A percentile compares a stretch with the other conserved stretches of the same genome.
Conservation (phyloP, 2,888 invertebrate species). For the Orthonychiurus folsomi region DNA sequence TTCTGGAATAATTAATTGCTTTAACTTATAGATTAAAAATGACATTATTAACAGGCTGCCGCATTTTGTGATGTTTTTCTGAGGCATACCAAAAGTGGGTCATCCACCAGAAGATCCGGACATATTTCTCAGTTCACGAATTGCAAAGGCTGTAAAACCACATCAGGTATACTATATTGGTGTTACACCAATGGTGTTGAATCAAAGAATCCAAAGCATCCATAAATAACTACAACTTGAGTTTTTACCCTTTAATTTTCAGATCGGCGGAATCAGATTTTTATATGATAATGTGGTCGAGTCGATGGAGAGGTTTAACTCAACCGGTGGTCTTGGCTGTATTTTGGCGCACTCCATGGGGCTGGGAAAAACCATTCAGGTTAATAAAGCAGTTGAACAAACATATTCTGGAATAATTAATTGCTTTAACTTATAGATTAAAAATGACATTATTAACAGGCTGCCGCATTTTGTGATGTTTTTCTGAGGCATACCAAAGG, state of each 20-base stretch:
- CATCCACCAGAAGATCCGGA: constrained; percentile 84
- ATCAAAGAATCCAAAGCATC: not conserved
- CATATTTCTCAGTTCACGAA: constrained; percentile 79
- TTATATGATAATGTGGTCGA: constrained; percentile 95
- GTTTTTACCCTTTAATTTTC: constrained; percentile 42
- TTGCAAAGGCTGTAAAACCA: constrained; percentile 83
- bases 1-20: not conserved
- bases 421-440: not conserved
- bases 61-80: constrained; percentile 94
- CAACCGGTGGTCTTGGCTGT: constrained; percentile 85
- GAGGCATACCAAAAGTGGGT: constrained; percentile 87
- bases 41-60: constrained; percentile 58
- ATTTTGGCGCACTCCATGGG: constrained; percentile 99
- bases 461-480: constrained; percentile 92
- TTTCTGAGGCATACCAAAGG: constrained; percentile 83
- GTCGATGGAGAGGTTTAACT: constrained; percentile 76
- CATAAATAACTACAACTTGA: not conserved
- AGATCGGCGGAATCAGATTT: constrained; percentile 89
- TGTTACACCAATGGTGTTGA: too few relatives aligned
- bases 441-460: constrained; percentile 48
- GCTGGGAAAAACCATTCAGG: constrained; percentile 90
- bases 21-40: too few relatives aligned
- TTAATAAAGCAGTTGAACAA: constrained; percentile 21
- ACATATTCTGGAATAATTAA: not conserved
- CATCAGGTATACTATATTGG: too few relatives aligned